Evolutionary conservation across 92 coral and sea anemone genomes (phyloP).

Genomic region (Porites evermanni): DNA sequence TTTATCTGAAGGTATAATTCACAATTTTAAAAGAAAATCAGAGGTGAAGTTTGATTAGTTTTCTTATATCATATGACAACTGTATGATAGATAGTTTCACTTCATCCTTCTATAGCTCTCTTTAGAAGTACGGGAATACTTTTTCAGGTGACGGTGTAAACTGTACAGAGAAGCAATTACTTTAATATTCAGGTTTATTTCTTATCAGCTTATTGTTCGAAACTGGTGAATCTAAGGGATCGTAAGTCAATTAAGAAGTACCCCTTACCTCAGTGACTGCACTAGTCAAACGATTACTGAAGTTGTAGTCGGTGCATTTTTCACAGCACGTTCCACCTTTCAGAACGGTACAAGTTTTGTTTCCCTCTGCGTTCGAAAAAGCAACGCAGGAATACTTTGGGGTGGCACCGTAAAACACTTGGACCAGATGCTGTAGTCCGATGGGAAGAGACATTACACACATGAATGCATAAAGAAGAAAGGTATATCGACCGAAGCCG

Average conservation of each 20-base stretch:
- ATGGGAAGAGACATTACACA: conserved; percentile 78
- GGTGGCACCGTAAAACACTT: conserved; percentile 83
- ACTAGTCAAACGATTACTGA: conserved; percentile 65
- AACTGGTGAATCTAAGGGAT: neutral
- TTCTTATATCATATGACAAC: no score
- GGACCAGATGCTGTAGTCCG: conserved; percentile 70
- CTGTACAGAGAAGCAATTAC: no score
- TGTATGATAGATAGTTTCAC: no score
- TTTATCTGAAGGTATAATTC: no score
- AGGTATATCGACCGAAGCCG: conserved; percentile 80
- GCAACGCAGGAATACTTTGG: conserved; percentile 65
- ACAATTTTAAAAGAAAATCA: no score
- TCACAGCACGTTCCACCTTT: conserved; percentile 53
- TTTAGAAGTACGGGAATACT: no score
- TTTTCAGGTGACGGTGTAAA: no score
- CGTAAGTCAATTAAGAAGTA: neutral
- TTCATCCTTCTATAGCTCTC: no score
- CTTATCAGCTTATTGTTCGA: neutral
- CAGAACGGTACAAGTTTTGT: conserved; percentile 43
- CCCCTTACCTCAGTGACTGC: conserved; percentile 83
- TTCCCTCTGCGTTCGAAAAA: conserved; percentile 5
- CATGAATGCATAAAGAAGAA: conserved; percentile 70
- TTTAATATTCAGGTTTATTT: neutral
- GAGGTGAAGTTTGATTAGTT: no score
- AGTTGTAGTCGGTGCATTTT: conserved; percentile 72